These are phyloP conservation scores for Blastomussa wellsi DNA, from an alignment of 92 coral and sea anemone genomes.

Conservation along the genomic window DNA sequence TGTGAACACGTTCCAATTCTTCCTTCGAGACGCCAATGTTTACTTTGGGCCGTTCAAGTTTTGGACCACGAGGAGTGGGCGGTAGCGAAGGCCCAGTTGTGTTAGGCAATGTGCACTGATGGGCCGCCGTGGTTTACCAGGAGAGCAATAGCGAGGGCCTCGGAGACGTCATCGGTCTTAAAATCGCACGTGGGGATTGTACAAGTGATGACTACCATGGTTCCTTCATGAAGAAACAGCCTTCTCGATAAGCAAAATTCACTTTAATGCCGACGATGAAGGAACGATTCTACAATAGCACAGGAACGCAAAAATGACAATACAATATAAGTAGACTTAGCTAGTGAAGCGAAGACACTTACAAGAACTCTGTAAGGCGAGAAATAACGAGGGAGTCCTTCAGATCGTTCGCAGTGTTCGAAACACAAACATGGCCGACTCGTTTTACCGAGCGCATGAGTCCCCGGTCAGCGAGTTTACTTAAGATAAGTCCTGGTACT, in stretches of 20 bases:
- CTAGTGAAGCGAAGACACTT: no score
- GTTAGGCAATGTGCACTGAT: constrained; percentile 10
- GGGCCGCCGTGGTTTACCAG: constrained; percentile 50
- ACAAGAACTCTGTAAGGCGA: no score
- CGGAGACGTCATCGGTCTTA: constrained; percentile 36
- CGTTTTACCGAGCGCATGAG: no score
- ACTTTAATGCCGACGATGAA: constrained; percentile 25
- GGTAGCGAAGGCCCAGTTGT: constrained; percentile 6
- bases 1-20: constrained; percentile 56
- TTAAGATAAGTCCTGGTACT: no score
- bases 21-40: constrained; percentile 49
- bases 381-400: no score
- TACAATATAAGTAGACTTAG: constrained; percentile 20
- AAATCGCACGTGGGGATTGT: constrained; percentile 49
- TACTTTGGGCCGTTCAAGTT: constrained; percentile 58
- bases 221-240: constrained; percentile 17
- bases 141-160: constrained; percentile 45
- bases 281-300: constrained; percentile 17
- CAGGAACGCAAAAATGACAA: constrained; percentile 30
- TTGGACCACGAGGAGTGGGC: constrained; percentile 44
- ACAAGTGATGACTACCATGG: constrained; percentile 42
- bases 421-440: no score
- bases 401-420: no score
- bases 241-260: constrained; percentile 29
- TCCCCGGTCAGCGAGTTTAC: no score